These are phyloP conservation scores for Acleris sparsana DNA, from an alignment of 2,888 invertebrate genomes.

Conservation along the genomic window DNA sequence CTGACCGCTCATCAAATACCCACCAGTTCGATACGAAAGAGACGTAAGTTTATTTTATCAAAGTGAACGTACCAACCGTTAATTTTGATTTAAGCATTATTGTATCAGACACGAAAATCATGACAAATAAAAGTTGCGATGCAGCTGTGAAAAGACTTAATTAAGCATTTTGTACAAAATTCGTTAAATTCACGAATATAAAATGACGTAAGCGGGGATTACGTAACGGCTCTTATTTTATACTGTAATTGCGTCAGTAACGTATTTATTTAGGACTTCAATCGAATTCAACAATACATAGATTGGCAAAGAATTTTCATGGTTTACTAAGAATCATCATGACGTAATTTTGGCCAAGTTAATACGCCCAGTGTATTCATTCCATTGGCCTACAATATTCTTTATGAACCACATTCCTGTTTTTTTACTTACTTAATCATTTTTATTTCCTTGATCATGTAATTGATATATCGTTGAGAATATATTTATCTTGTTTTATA, in stretches of 20 bases:
- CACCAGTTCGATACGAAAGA: slow-evolving; percentile 31
- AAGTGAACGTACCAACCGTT: slow-evolving; percentile 11
- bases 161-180: slow-evolving; percentile 35
- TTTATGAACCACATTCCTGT: slow-evolving; percentile 47
- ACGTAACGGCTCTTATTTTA: slow-evolving; percentile 20
- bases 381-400: slow-evolving; percentile 40
- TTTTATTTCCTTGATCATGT: slow-evolving; percentile 36
- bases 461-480: slow-evolving; percentile 40
- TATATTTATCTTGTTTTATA: slow-evolving; percentile 42
- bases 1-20: slow-evolving; percentile 19
- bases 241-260: not conserved
- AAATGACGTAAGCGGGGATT: slow-evolving; percentile 33
- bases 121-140: slow-evolving; percentile 56
- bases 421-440: slow-evolving; percentile 32
- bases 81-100: not conserved
- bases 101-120: slow-evolving; percentile 32
- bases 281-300: no score
- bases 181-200: slow-evolving; percentile 13
- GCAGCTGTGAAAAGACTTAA: slow-evolving; percentile 30
- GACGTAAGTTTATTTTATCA: slow-evolving; percentile 25
- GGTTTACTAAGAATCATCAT: no score
- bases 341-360: slow-evolving; percentile 7
- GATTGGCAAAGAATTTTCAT: no score
- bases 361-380: slow-evolving; percentile 50
- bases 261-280: not conserved